Base-by-base conservation (phyloP, 64 coral and sea anemone genomes). In the Stichodactyla helianthus region DNA sequence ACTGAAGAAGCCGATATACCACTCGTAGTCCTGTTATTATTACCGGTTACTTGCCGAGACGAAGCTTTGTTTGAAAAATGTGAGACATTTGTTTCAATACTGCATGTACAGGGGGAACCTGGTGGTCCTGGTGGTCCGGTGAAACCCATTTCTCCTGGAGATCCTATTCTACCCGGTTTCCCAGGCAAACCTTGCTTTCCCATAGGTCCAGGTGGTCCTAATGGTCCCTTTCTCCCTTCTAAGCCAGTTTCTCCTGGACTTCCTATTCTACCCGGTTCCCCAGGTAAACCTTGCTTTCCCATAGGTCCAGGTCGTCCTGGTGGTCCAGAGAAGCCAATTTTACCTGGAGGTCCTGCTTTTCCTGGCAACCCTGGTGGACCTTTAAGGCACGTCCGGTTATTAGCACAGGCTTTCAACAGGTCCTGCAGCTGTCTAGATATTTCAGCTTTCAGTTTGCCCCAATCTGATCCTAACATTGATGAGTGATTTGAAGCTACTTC, bases 301-400 rank as follows among this genome's bases (percentile, higher is more conserved):
- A 31, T 31, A 31, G 28, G 28, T 31, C 35, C 35, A 44, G 35
- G 35, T 44, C 35, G 35, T 44, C 62, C 62, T 65, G 62, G 18
- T n/a, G 62, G 62, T 20, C 62, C 62, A 44, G 35, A 44, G 35
- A 44, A 44, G 35, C 35, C 35, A 79, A 50, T 77, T 50, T 79
- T 80, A 6, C 91, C 91, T 51, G 80, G 82, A 62, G 67, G 86
- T n/a, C 91, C 89, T 7, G 53, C 23, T 31, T 56, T 86, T 70
- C 92, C 92, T 31, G 62, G 77, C 35, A 44, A 44, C 35, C 35
- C 35, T 44, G 35, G 35, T 18, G 65, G 84, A 28, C 92, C 78
- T 70, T 52, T 84, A 16, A 86, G 63, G 31, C 92, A 89, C 63
- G 70, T 79, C 67, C 83, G 52, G 13, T 87, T 71, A 14, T 83